Percentiles rank a stretch among this genome's conserved stretches.
These are phyloP conservation scores for Noctua janthina DNA, from an alignment of 2,888 invertebrate genomes.

Conservation along the genomic window DNA sequence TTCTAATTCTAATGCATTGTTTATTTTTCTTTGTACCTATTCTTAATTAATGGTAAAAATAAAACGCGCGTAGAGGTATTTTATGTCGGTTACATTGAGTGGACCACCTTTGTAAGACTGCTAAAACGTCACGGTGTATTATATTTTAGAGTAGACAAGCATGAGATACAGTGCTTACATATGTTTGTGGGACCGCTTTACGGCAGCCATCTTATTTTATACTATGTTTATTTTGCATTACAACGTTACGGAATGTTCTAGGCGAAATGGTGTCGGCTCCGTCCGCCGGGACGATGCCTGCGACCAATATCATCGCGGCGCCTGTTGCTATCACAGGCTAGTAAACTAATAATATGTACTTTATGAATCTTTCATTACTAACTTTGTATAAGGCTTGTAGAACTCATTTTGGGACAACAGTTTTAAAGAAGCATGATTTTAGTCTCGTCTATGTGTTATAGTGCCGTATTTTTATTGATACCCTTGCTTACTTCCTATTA, in stretches of 20 bases:
- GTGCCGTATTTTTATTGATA: background rate
- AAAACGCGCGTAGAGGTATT: too few relatives aligned
- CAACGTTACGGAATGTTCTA: slow-evolving; percentile 74
- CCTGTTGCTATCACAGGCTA: slow-evolving; percentile 81
- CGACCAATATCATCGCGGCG: slow-evolving; percentile 74
- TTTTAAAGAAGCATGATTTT: background rate
- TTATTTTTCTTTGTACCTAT: too few relatives aligned
- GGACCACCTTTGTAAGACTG: too few relatives aligned
- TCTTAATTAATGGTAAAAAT: too few relatives aligned
- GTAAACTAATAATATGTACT: slow-evolving; percentile 67
- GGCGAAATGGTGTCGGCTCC: slow-evolving; percentile 85
- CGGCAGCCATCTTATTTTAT: background rate
- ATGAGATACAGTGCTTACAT: slow-evolving; percentile 3
- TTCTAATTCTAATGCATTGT: too few relatives aligned
- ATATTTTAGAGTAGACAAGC: background rate
- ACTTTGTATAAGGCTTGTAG: background rate
- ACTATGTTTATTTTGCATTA: slow-evolving; percentile 11
- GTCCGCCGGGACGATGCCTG: slow-evolving; percentile 75
- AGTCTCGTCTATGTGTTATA: background rate
- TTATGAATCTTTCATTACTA: slow-evolving; percentile 26
- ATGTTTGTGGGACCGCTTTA: slow-evolving; percentile 9
- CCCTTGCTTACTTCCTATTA: background rate
- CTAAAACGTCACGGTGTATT: background rate
- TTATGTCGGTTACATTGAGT: too few relatives aligned
- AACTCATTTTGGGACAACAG: background rate